These are phyloP conservation scores for Benitochromis conjunctus DNA, from an alignment of 2,113 vertebrate genomes.

Conservation along the genomic window DNA sequence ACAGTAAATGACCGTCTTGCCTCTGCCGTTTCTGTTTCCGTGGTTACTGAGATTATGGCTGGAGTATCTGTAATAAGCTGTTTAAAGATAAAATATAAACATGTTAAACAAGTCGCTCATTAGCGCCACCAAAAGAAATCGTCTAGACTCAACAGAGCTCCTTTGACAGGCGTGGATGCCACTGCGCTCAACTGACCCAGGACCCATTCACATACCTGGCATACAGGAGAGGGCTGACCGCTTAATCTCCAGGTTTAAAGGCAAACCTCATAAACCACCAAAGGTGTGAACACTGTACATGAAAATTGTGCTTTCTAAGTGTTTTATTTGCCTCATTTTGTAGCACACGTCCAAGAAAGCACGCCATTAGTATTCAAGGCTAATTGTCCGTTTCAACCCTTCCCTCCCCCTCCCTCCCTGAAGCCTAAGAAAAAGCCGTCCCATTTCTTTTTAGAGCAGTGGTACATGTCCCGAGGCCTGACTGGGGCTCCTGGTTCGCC, in stretches of 20 bases:
- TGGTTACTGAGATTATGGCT: neutral
- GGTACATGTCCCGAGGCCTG: constrained; percentile 78
- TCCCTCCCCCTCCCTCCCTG: constrained; percentile 32
- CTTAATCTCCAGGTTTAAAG: constrained; percentile 58
- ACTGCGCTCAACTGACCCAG: constrained; percentile 20
- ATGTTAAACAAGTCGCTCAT: neutral
- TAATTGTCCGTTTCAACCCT: constrained; percentile 1
- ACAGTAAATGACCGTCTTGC: constrained; percentile 37
- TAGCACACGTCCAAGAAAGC: neutral
- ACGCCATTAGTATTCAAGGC: fast-evolving
- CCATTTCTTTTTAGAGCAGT: constrained; percentile 88
- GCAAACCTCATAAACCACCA: constrained; percentile 55
- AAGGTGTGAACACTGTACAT: constrained; percentile 67
- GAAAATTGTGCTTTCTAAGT: neutral
- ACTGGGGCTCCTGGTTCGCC: constrained; percentile 72
- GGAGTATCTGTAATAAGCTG: neutral
- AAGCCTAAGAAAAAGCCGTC: constrained; percentile 87
- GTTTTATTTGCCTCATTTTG: neutral
- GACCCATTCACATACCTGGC: constrained; percentile 56
- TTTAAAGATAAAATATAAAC: neutral
- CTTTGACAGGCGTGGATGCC: constrained; percentile 52
- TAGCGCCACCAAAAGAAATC: neutral
- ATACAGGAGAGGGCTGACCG: constrained; percentile 69
- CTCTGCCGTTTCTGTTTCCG: neutral
- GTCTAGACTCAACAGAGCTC: constrained; percentile 18